phyloP scores from a whole-genome alignment of 2,888 invertebrate species.

The Leptogaster cylindrica region DNA sequence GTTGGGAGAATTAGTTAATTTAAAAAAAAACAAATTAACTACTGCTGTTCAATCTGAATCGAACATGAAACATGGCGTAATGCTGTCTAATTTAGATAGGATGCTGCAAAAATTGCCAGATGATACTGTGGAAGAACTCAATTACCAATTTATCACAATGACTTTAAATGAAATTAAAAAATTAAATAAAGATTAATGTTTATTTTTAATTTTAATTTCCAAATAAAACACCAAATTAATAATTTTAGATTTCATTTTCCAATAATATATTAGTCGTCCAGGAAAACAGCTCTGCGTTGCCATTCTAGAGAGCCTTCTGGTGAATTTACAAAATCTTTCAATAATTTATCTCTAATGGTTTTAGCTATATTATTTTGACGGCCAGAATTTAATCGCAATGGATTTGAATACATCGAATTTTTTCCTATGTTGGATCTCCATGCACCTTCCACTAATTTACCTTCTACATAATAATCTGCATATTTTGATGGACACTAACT shows the following conservation, averaged over 20 bases:
- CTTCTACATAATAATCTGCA: background rate
- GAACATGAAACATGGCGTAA: background rate
- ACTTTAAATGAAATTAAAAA: background rate
- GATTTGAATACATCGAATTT: no score
- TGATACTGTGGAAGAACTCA: background rate
- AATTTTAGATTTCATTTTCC: background rate
- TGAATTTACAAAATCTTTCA: background rate
- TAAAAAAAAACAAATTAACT: no score
- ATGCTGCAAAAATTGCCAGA: conserved; percentile 1
- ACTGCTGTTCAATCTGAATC: no score
- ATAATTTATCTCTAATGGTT: background rate
- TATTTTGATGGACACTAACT: background rate
- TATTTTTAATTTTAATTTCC: background rate
- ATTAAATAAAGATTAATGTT: background rate
- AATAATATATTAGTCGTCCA: background rate
- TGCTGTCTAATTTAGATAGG: background rate
- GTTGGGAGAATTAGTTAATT: no score
- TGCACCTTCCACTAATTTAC: no score
- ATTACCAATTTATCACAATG: background rate
- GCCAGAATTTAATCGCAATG: no score
- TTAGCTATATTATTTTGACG: no score
- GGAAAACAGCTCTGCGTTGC: background rate
- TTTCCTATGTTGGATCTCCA: no score
- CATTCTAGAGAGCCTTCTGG: background rate
- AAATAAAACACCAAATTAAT: background rate